Conservation (phyloP, 2,888 invertebrate species). For the Drosophila testacea region DNA sequence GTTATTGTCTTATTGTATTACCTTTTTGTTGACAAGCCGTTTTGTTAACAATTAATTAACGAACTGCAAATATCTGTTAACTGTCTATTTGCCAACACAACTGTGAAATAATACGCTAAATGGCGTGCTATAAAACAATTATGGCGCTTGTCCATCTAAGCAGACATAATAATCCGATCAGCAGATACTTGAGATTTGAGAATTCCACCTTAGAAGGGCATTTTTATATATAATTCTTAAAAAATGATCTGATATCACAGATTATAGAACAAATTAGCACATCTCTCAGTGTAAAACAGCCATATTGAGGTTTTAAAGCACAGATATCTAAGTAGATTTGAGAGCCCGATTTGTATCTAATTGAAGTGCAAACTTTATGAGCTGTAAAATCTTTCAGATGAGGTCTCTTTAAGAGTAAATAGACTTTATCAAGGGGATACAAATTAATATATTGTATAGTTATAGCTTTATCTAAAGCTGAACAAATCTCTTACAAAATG, state of each 20-base stretch:
- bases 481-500: too few species aligned
- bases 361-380: too few species aligned
- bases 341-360: too few species aligned
- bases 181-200: neutral
- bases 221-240: neutral
- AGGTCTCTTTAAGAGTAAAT: too few species aligned
- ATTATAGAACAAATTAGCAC: neutral
- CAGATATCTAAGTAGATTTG: too few species aligned
- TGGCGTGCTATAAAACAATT: constrained; percentile 60
- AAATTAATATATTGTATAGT: too few species aligned
- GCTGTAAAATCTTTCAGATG: too few species aligned
- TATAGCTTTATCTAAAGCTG: too few species aligned
- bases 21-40: constrained; percentile 48
- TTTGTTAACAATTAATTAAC: constrained; percentile 72
- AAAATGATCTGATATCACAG: neutral
- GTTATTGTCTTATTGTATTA: constrained; percentile 1
- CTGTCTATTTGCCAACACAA: constrained; percentile 51
- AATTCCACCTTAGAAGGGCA: neutral
- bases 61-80: constrained; percentile 29
- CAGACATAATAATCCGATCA: neutral
- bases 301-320: neutral
- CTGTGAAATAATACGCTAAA: constrained; percentile 46
- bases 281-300: too few species aligned
- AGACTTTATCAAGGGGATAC: too few species aligned
- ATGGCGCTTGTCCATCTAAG: constrained; percentile 15